A percentile compares a stretch with the other conserved stretches of the same genome.
Evolutionary conservation across 2,797 vertebrate species (phyloP).

Genomic region (Mormyrus proboscirostris): DNA sequence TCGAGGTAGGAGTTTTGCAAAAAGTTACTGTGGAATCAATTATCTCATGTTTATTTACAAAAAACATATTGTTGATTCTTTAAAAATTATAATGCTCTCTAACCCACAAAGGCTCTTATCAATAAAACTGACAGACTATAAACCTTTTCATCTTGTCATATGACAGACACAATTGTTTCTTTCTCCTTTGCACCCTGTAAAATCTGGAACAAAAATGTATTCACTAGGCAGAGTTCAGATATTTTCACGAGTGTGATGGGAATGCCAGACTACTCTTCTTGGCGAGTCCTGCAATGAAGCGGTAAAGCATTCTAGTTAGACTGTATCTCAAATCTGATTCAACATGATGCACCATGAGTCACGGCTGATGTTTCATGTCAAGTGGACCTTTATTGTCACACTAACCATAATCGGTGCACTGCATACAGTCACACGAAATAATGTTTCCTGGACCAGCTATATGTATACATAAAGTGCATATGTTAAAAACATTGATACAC

Average conservation of each 20-base stretch:
- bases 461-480: neutral
- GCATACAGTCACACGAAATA: neutral
- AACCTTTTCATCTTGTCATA: constrained; percentile 20
- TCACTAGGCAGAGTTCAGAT: constrained; percentile 29
- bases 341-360: neutral
- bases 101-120: constrained; percentile 27
- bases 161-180: neutral
- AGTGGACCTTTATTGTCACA: neutral
- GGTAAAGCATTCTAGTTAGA: neutral
- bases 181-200: constrained; percentile 31
- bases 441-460: neutral
- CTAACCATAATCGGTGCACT: neutral
- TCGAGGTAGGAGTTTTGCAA: neutral
- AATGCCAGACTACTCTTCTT: constrained; percentile 50
- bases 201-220: constrained; percentile 22
- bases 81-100: constrained; percentile 29
- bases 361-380: neutral
- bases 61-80: constrained; percentile 49
- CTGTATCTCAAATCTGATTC: neutral
- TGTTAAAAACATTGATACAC: neutral
- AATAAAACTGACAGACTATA: constrained; percentile 45
- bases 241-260: constrained; percentile 15
- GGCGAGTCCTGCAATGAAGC: constrained; percentile 62
- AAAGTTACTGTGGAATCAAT: constrained; percentile 31
- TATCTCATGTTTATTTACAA: constrained; percentile 54